Conservation (phyloP, 1,140 invertebrate species). For the Thereuonema tuberculata region DNA sequence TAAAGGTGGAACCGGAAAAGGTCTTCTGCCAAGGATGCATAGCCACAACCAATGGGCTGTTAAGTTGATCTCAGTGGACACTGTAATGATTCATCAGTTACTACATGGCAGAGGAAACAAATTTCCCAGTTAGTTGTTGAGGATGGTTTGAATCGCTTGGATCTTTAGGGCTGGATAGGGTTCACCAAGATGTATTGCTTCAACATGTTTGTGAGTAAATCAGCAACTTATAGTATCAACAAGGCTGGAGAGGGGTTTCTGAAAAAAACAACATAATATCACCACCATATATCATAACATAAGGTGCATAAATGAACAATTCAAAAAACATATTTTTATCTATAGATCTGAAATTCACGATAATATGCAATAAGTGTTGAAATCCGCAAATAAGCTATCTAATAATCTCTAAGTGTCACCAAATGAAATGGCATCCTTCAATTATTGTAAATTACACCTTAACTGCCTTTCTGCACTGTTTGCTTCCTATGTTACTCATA, state of each 20-base stretch:
- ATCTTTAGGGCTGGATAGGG: not conserved
- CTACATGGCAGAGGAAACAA: not conserved
- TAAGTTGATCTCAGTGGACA: not conserved
- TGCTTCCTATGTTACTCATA: too few species aligned
- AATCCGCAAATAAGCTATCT: too few species aligned
- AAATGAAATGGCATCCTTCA: too few species aligned
- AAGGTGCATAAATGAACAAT: too few species aligned
- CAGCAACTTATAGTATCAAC: not conserved
- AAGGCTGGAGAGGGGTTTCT: not conserved
- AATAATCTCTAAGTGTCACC: too few species aligned
- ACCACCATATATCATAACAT: too few species aligned
- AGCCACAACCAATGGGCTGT: not conserved
- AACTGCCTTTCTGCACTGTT: too few species aligned
- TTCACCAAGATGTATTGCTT: not conserved
- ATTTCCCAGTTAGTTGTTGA: not conserved
- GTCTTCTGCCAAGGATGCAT: not conserved
- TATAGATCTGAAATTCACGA: too few species aligned
- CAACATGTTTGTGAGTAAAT: not conserved
- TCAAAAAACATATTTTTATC: too few species aligned
- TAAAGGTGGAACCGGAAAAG: not conserved
- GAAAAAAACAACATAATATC: not conserved
- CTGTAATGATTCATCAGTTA: not conserved
- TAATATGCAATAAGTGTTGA: too few species aligned
- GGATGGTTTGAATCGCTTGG: not conserved
- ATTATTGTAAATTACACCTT: too few species aligned